These are phyloP conservation scores for Trichopoda pennipes DNA, from an alignment of 2,888 invertebrate species.

Conservation along the genomic window DNA sequence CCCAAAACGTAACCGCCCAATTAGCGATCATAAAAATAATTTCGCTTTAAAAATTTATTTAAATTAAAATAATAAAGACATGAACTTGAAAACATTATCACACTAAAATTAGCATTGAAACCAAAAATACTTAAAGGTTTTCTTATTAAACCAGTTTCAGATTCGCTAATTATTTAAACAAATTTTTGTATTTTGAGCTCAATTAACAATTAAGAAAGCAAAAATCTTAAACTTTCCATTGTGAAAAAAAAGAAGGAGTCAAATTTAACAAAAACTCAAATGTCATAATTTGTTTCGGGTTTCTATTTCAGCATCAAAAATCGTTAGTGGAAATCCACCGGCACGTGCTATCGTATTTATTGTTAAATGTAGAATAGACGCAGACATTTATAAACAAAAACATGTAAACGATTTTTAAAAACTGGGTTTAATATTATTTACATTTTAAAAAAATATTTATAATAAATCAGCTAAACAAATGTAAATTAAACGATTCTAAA, in stretches of 20 bases:
- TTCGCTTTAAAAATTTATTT: neutral
- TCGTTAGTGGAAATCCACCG: neutral
- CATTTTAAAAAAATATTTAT: neutral
- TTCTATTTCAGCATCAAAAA: neutral
- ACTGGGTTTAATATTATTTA: neutral
- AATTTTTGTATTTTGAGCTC: neutral
- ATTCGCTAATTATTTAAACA: neutral
- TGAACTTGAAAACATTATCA: slow-evolving; percentile 9
- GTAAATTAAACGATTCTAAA: neutral
- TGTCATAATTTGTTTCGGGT: neutral
- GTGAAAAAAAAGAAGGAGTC: no score
- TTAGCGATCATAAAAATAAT: neutral
- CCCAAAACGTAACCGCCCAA: neutral
- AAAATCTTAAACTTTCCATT: neutral
- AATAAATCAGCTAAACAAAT: neutral
- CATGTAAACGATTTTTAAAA: slow-evolving; percentile 4
- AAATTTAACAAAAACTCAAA: neutral
- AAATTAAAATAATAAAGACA: slow-evolving; percentile 5
- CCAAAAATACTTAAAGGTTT: neutral
- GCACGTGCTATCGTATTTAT: neutral
- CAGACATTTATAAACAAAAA: neutral
- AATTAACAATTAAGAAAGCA: neutral
- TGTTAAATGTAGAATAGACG: neutral
- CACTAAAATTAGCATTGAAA: neutral
- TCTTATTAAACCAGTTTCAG: slow-evolving; percentile 23